Evolutionary conservation across 2,797 vertebrate genomes (phyloP).

Genomic region (Lepilemur septentrionalis): DNA sequence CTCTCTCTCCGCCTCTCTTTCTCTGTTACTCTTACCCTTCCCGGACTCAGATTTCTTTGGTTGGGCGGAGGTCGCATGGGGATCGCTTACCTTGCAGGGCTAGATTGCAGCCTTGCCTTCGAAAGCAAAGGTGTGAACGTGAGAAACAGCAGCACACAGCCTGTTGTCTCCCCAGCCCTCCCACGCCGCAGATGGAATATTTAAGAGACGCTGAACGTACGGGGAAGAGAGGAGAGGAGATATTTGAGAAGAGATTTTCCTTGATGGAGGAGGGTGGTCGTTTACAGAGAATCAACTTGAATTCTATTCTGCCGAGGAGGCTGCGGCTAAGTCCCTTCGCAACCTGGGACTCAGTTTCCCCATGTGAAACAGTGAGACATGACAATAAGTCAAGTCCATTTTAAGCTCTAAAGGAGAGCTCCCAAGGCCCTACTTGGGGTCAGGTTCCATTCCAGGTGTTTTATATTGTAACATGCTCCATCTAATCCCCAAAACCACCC

Average conservation of each 20-base stretch:
- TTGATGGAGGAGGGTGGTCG: background rate
- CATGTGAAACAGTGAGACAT: background rate
- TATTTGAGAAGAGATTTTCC: background rate
- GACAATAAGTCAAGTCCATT: background rate
- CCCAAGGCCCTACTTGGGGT: background rate
- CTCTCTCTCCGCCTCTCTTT: background rate
- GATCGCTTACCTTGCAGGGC: background rate
- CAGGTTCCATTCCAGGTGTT: background rate
- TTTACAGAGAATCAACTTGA: background rate
- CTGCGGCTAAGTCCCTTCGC: background rate
- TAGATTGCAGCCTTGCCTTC: background rate
- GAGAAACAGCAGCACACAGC: rapidly evolving
- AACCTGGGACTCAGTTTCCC: background rate
- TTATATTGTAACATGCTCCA: rapidly evolving
- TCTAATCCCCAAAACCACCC: background rate
- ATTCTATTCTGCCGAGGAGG: background rate
- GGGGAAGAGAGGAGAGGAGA: background rate
- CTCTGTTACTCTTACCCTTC: background rate
- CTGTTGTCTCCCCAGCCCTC: rapidly evolving
- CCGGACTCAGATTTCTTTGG: background rate
- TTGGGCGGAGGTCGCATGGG: background rate
- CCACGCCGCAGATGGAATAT: rapidly evolving
- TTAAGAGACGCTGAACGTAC: background rate
- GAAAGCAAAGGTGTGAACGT: background rate
- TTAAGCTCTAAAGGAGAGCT: background rate